These are phyloP conservation scores for Neocrepidodera transversa DNA, from an alignment of 2,888 invertebrate species.

Conservation along the genomic window DNA sequence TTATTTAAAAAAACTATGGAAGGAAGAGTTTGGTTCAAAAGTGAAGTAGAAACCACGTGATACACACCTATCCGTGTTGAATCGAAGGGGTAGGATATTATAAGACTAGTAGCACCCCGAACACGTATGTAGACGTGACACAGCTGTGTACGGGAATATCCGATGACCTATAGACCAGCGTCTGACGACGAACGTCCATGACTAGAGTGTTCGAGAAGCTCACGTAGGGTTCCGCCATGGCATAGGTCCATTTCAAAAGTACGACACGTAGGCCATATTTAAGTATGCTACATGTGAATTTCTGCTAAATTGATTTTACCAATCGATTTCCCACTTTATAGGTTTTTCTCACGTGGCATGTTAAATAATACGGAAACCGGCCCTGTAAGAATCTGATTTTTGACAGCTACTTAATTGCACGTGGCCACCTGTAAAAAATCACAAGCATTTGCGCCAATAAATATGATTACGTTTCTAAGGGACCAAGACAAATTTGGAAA, in stretches of 20 bases:
- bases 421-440: too few relatives aligned
- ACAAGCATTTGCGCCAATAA: too few relatives aligned
- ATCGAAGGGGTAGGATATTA: constrained; percentile 47
- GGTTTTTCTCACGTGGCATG: constrained; percentile 2
- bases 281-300: constrained; percentile 30
- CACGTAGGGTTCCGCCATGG: constrained; percentile 47
- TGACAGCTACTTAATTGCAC: too few relatives aligned
- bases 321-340: constrained; percentile 16
- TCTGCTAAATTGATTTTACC: constrained; percentile 24
- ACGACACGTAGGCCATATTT: constrained; percentile 31
- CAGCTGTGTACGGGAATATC: constrained; percentile 58
- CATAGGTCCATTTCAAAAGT: constrained; percentile 40
- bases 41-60: constrained; percentile 13
- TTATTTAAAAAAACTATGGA: constrained; percentile 18
- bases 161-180: constrained; percentile 58
- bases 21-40: constrained; percentile 20
- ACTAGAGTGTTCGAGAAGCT: constrained; percentile 53
- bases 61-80: constrained; percentile 23
- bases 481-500: too few relatives aligned
- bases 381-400: too few relatives aligned
- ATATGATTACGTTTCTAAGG: too few relatives aligned
- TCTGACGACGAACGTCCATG: constrained; percentile 55
- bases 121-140: constrained; percentile 60
- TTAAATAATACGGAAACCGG: background rate
- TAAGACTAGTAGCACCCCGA: constrained; percentile 57